Conservation (phyloP, 1,140 invertebrate genomes). For the Pseudomyrmex flavicornis region DNA sequence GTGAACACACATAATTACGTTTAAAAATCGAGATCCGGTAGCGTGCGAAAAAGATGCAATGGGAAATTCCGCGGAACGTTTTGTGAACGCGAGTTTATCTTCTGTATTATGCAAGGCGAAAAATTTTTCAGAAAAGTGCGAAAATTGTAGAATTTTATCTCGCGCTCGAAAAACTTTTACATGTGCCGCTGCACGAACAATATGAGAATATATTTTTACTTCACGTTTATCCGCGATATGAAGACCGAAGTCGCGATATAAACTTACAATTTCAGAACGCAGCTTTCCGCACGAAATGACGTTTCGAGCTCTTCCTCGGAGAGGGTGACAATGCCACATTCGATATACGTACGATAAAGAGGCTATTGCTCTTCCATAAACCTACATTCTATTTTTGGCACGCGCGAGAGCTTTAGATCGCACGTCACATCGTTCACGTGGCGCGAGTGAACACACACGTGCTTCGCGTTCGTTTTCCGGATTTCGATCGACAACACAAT, state of each 20-base stretch:
- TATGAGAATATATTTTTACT: neutral
- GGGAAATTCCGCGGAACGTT: too few relatives aligned
- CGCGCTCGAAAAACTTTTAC: neutral
- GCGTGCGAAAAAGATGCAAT: neutral
- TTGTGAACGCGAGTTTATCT: neutral
- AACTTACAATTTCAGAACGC: neutral
- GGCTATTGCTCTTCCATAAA: slow-evolving; percentile 73
- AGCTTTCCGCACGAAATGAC: neutral
- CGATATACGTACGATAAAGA: slow-evolving; percentile 65
- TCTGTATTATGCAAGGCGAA: too few relatives aligned
- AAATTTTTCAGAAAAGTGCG: too few relatives aligned
- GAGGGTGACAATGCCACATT: slow-evolving; percentile 49
- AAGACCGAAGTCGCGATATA: neutral
- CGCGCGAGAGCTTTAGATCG: slow-evolving; percentile 39
- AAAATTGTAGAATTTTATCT: neutral
- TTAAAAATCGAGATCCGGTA: neutral
- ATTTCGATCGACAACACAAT: slow-evolving; percentile 16
- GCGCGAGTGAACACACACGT: slow-evolving; percentile 25
- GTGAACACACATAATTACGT: neutral
- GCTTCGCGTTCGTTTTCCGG: slow-evolving; percentile 10
- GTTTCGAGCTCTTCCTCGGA: neutral
- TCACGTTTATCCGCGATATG: neutral
- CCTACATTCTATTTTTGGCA: slow-evolving; percentile 73
- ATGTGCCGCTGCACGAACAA: neutral
- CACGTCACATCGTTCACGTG: slow-evolving; percentile 15